Evolutionary conservation across 2,888 invertebrate genomes (phyloP).

Genomic region (Phrixothrix hirtus): DNA sequence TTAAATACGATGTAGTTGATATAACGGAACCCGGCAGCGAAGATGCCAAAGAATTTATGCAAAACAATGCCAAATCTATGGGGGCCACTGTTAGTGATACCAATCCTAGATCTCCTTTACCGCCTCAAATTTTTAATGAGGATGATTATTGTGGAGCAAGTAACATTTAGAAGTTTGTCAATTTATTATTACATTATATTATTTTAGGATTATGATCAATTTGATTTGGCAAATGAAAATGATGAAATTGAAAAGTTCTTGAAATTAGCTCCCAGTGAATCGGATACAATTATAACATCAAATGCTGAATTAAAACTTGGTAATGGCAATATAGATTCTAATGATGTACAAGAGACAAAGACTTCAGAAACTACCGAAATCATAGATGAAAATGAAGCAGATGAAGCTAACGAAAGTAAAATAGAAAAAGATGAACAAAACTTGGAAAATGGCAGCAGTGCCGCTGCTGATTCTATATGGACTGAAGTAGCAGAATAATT

Average conservation of each 20-base stretch:
- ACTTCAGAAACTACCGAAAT: neutral
- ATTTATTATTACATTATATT: neutral
- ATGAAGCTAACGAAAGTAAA: slow-evolving; percentile 4
- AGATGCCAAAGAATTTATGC: slow-evolving; percentile 88
- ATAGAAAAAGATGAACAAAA: neutral
- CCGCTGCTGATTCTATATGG: slow-evolving; percentile 1
- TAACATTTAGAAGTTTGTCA: slow-evolving; percentile 30
- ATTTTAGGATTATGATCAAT: slow-evolving; percentile 87
- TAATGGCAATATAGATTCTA: slow-evolving; percentile 43
- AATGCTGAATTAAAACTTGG: slow-evolving; percentile 56
- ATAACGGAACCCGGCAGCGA: slow-evolving; percentile 93
- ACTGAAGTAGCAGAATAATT: slow-evolving; percentile 12
- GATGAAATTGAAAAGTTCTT: slow-evolving; percentile 88
- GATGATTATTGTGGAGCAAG: slow-evolving; percentile 90
- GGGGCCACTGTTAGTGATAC: slow-evolving; percentile 75
- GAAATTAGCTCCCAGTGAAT: slow-evolving; percentile 69
- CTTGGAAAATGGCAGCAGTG: neutral
- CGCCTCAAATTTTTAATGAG: slow-evolving; percentile 94
- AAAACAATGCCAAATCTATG: slow-evolving; percentile 77
- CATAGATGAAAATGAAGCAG: slow-evolving; percentile 3
- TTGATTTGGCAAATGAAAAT: slow-evolving; percentile 88
- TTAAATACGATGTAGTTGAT: slow-evolving; percentile 89
- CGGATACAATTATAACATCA: slow-evolving; percentile 55
- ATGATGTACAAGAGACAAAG: slow-evolving; percentile 6
- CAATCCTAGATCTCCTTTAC: slow-evolving; percentile 77